Evolutionary conservation across 1,140 invertebrate genomes (phyloP), one percentile per base, ranked within the genome.

Genomic region (Drosophila ohnishii): DNA sequence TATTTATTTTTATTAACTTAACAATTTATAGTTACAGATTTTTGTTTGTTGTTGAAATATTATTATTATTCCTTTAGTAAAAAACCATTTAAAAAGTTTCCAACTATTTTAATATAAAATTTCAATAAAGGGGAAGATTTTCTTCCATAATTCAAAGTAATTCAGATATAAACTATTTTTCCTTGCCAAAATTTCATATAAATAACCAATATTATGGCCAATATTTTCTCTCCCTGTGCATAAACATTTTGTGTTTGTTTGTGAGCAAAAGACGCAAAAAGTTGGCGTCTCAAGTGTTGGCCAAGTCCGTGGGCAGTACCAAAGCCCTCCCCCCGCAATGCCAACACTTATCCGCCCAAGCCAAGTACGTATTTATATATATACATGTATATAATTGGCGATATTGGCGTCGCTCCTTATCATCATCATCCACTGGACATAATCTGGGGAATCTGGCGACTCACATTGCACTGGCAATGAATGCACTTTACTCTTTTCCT

Each of bases 271-370:
- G 48, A 67, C 72, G 51, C 45, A 83, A 60, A 63, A 62, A 39
- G 51, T 80, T 67, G 71, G 80, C 80, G 80, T 83, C 80, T 67
- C 39, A 42, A 69, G 58, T 59, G 78, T 75, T 53, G 70, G 83
- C 82, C 82, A 86, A 82, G 64, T 59, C 72, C 64, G 65, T 65
- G 65, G 61, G 71, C 71, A 35, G 34, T 39, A n/a, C 45, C 72
- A 51, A 19, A 19, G 22, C 60, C 30, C 14, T 35, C 34, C 16
- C 14, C 6, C 13, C 25, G 19, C 34, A 47, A n/a, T 50, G 32
- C n/a, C 61, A 37, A 11, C 14, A 55, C 28, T 69, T 44, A 35
- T n/a, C 40, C 4, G 14, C 25, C 48, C 13, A 40, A 40, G 42
- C 51, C 39, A 22, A 2, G 16, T 34, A 8, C 16, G 5, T 19